Conservation (phyloP, 1,140 invertebrate species). For the Apis laboriosa region DNA sequence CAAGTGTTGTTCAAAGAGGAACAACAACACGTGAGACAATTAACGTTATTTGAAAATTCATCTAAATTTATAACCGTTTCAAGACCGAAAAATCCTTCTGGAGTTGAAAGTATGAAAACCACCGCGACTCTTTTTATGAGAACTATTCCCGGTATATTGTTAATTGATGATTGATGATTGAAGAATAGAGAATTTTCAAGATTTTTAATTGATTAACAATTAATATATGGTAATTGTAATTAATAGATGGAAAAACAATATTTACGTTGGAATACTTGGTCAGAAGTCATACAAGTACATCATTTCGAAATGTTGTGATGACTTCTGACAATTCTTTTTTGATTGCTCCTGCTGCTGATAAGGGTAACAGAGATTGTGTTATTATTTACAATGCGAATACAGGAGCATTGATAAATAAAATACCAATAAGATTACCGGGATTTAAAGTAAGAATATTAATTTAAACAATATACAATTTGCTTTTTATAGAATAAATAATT, state of each 20-base stretch:
- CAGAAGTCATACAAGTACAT: constrained; percentile 84
- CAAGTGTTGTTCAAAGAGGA: constrained; percentile 92
- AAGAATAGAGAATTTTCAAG: neutral
- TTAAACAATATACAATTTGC: neutral
- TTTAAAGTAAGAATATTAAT: constrained; percentile 82
- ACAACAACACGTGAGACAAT: constrained; percentile 92
- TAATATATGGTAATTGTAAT: neutral
- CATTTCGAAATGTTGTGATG: constrained; percentile 88
- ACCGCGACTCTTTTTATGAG: constrained; percentile 85
- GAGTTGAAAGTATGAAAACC: constrained; percentile 83
- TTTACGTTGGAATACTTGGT: constrained; percentile 92
- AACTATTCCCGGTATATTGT: constrained; percentile 84
- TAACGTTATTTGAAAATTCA: constrained; percentile 92
- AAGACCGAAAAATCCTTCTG: constrained; percentile 83
- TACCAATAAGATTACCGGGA: constrained; percentile 84
- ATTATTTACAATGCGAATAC: constrained; percentile 92
- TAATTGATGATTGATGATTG: neutral
- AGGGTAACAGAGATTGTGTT: constrained; percentile 90
- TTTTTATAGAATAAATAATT: neutral
- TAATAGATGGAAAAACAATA: constrained; percentile 86
- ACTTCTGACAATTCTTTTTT: constrained; percentile 91
- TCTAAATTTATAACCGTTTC: constrained; percentile 93
- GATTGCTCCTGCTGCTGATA: constrained; percentile 90
- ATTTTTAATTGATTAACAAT: neutral
- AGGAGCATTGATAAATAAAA: constrained; percentile 90